Evolutionary conservation across 2,113 vertebrate genomes (phyloP), one percentile per base, ranked within the genome.

Genomic region (Chaenocephalus aceratus): DNA sequence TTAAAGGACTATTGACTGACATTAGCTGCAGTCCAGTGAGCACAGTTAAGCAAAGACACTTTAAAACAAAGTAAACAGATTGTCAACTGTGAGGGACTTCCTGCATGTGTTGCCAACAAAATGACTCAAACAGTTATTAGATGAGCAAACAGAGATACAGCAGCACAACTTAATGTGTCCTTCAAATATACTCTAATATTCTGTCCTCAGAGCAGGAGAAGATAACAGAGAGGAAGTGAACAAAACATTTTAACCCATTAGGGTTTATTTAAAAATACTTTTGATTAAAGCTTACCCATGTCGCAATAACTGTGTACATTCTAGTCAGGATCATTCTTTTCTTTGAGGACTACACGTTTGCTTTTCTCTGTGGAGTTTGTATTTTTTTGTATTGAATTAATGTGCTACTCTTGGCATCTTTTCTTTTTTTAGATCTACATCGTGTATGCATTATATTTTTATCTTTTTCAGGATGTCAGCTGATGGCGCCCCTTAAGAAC

Each of bases 401-500:
- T 36, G 36, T 36, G 36, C 36, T 36, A 5, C 34, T 36, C 34
- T 41, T 41, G 36, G 36, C 36, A 41, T 41, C 36, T 41, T 41
- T 41, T 41, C 36, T 41, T 41, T 41, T 41, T 41, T 41, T 41
- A 41, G 36, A 41, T 41, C 36, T 41, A 41, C 36, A 41, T 41
- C 36, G 6, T 41, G 6, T 41, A 41, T 41, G 36, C 36, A 41
- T 41, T 41, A 41, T 41, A 41, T 41, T 41, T 41, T 7, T 41
- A 41, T 41, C 1, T n/a, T 26, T 57, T 56, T 26, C 23, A 82
- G 96, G 96, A 93, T 96, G 96, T 96, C 95, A 96, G 0, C 91
- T 96, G 72, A 96, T 96, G 96, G 93, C 96, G 5, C 96, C 96
- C 61, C 95, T 23, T 96, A 96, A 92, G 94, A 96, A 68, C 95